phyloP scores from a whole-genome alignment of 2,113 vertebrate species.

The Dipodomys stephensi region DNA sequence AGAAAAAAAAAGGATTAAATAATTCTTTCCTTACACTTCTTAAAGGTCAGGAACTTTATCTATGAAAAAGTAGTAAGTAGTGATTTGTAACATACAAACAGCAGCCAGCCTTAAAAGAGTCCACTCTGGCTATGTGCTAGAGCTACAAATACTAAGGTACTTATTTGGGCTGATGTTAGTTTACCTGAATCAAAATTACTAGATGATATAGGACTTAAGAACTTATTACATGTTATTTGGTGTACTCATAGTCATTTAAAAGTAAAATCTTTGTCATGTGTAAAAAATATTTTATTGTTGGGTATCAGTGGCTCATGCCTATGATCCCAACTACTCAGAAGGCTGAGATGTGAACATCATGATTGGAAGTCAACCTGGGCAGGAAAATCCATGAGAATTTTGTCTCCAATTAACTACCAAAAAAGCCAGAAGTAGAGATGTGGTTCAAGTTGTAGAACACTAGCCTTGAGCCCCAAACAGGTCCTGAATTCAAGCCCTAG shows the following conservation, averaged over 20 bases:
- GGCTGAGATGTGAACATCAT: no score
- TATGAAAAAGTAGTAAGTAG: slow-evolving; percentile 53
- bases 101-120: slow-evolving; percentile 56
- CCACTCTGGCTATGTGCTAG: slow-evolving; percentile 27
- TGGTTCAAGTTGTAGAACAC: no score
- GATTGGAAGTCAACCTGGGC: no score
- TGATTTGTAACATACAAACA: slow-evolving; percentile 54
- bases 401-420: no score
- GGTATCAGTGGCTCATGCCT: no score
- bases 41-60: slow-evolving; percentile 79
- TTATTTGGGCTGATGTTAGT: slow-evolving; percentile 57
- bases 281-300: no score
- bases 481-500: no score
- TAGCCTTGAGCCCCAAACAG: no score
- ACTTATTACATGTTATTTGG: slow-evolving; percentile 79
- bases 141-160: not conserved
- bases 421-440: no score
- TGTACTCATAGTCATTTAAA: slow-evolving; percentile 79
- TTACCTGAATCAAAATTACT: slow-evolving; percentile 65
- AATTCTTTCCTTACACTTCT: slow-evolving; percentile 70
- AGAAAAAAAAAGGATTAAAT: slow-evolving; percentile 76
- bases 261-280: slow-evolving; percentile 82
- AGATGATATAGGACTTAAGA: slow-evolving; percentile 70
- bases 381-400: no score
- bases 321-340: no score